Conservation (phyloP, 2,113 vertebrate species). For the Oxyura jamaicensis region DNA sequence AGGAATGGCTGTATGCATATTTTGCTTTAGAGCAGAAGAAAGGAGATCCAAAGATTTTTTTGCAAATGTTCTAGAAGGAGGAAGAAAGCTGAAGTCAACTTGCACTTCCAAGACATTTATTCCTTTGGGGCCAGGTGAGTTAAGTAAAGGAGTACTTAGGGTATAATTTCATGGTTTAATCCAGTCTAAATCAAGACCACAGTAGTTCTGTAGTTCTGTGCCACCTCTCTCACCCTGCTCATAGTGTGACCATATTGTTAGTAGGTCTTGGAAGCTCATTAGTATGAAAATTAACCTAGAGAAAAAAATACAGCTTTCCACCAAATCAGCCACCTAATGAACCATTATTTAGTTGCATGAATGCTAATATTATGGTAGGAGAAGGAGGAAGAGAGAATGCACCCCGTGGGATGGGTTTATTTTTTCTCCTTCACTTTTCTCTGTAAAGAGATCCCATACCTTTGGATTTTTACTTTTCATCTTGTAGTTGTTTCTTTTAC, state of each 20-base stretch:
- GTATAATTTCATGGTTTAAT: background rate
- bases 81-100: background rate
- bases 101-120: background rate
- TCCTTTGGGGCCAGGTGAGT: background rate
- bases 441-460: background rate
- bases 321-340: background rate
- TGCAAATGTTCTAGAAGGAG: background rate
- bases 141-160: background rate
- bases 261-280: background rate
- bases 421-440: background rate
- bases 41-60: background rate
- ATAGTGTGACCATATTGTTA: background rate
- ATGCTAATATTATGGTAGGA: background rate
- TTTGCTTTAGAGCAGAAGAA: background rate
- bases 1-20: accelerated
- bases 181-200: background rate
- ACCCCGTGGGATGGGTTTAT: accelerated
- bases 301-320: background rate
- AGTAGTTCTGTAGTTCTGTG: background rate
- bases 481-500: background rate
- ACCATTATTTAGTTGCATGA: background rate
- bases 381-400: background rate
- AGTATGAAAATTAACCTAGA: background rate
- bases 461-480: background rate
- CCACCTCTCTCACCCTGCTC: accelerated